phyloP scores from a whole-genome alignment of 1,140 invertebrate species.

The Homalodisca vitripennis region DNA sequence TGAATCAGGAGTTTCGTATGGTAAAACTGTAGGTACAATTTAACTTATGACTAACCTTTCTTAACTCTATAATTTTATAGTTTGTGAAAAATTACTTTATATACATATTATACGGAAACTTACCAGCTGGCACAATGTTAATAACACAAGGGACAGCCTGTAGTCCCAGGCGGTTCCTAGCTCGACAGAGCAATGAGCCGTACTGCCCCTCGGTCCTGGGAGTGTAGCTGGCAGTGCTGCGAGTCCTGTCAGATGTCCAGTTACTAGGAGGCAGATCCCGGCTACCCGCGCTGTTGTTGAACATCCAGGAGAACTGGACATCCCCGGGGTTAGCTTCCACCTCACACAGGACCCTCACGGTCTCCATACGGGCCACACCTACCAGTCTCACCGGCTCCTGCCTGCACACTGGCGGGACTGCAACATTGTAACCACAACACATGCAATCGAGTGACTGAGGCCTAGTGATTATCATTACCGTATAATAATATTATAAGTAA shows the following conservation, averaged over 20 bases:
- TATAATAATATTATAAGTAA: no score
- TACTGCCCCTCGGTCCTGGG: constrained; percentile 71
- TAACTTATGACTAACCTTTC: no score
- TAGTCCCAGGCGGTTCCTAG: constrained; percentile 62
- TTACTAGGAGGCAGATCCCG: constrained; percentile 49
- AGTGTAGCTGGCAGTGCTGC: constrained; percentile 64
- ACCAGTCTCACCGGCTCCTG: constrained; percentile 63
- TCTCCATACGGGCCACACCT: constrained; percentile 75
- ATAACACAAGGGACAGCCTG: constrained; percentile 68
- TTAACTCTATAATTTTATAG: no score
- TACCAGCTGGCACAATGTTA: constrained; percentile 69
- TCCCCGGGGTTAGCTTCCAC: constrained; percentile 80
- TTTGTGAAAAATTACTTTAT: no score
- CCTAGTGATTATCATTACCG: no score
- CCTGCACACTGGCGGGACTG: constrained; percentile 70
- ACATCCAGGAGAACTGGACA: constrained; percentile 70
- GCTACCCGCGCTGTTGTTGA: constrained; percentile 68
- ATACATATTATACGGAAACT: no score
- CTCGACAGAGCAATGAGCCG: constrained; percentile 68
- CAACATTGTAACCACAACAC: no score
- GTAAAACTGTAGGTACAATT: no score
- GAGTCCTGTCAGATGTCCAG: constrained; percentile 51
- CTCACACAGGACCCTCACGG: constrained; percentile 73
- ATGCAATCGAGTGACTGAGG: no score
- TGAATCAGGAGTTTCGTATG: no score